Evolutionary conservation across 2,113 vertebrate species (phyloP).

Genomic region (Cochlearius cochlearius): DNA sequence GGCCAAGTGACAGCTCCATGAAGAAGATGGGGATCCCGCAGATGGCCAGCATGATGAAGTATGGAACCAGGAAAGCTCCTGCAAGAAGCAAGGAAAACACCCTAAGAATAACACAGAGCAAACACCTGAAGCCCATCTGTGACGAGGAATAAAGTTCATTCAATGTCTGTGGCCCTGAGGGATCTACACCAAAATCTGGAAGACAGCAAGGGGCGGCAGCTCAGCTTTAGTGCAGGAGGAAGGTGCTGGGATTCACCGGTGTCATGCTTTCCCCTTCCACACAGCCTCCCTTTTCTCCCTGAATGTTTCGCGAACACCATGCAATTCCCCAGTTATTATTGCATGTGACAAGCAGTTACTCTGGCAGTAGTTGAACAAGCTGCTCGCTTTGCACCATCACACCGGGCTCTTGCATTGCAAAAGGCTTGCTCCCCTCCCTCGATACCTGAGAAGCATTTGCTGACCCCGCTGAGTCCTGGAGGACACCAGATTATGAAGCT

Average conservation of each 20-base stretch:
- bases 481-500: neutral
- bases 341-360: neutral
- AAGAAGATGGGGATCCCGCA: conserved; percentile 84
- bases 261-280: neutral
- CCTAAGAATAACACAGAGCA: neutral
- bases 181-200: neutral
- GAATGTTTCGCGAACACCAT: neutral
- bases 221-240: neutral
- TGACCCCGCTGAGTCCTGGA: neutral
- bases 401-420: neutral
- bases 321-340: neutral
- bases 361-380: neutral
- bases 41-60: conserved; percentile 83
- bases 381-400: neutral
- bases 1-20: conserved; percentile 80
- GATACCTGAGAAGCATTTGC: neutral
- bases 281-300: neutral
- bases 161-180: neutral
- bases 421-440: neutral
- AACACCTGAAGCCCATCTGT: neutral
- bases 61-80: conserved; percentile 82
- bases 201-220: neutral
- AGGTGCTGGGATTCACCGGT: neutral
- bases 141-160: neutral
- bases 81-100: neutral